phyloP scores from a whole-genome alignment of 2,113 vertebrate genomes.

The Taurulus bubalis region DNA sequence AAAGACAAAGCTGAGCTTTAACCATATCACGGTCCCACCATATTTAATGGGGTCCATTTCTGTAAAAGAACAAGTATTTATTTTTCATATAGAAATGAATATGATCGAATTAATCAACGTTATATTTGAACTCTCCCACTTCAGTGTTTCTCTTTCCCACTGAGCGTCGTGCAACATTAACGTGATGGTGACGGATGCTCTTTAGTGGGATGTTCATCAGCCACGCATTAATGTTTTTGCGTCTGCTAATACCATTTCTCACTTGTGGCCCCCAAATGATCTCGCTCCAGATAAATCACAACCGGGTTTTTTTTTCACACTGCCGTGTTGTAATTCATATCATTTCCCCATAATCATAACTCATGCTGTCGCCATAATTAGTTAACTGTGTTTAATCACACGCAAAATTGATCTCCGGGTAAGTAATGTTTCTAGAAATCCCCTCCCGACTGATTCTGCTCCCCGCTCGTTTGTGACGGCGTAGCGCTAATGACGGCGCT shows the following conservation, averaged over 20 bases:
- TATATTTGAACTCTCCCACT: not conserved
- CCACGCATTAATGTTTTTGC: constrained; percentile 64
- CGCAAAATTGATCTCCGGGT: constrained; percentile 71
- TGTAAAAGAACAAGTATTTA: not conserved
- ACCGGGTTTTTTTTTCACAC: constrained; percentile 34
- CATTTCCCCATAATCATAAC: constrained; percentile 70
- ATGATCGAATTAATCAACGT: not conserved
- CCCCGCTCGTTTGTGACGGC: constrained; percentile 38
- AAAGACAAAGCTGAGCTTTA: constrained; percentile 1
- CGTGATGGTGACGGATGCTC: constrained; percentile 51
- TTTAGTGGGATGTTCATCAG: constrained; percentile 65
- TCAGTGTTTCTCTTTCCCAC: constrained; percentile 9
- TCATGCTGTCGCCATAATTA: constrained; percentile 74
- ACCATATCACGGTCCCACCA: not conserved
- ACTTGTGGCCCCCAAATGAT: constrained; percentile 50
- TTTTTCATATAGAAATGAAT: not conserved
- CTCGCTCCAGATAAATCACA: constrained; percentile 67
- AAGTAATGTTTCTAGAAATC: constrained; percentile 63
- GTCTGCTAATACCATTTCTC: constrained; percentile 63
- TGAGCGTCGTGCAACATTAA: constrained; percentile 60
- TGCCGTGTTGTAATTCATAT: constrained; percentile 65
- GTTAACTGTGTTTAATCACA: constrained; percentile 76
- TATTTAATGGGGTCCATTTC: constrained; percentile 12
- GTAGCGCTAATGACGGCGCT: constrained; percentile 41
- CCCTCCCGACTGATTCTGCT: constrained; percentile 38